Evolutionary conservation across 2,113 vertebrate species (phyloP), one percentile per base, ranked within the genome.

Genomic region (Amia ocellicauda): DNA sequence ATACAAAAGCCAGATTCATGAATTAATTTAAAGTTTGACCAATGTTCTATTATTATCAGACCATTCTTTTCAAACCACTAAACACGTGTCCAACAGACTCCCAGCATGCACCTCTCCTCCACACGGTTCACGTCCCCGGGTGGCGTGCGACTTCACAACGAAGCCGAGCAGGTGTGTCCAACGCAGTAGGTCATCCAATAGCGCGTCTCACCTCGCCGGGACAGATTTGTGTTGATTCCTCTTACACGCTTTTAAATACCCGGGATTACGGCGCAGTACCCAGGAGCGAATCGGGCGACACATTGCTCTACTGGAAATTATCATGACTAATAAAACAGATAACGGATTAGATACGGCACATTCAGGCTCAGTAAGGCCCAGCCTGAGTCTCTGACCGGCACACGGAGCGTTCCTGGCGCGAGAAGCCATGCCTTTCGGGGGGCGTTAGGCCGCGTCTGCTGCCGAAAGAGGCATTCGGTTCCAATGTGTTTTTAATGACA

Each of bases 401-500:
- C 43, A 47, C 8, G 14, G 4, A 47, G 4, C 16, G 13, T 16
- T 47, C 40, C n/a, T 14, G 43, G 4, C 16, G 13, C 16, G 4
- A 8, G 16, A 47, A 16, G 9, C 1, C 13, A 4, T 47, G 13
- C 14, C 43, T 16, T 47, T 1, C 13, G 14, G n/a, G 14, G n/a
- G 43, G 8, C 16, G n/a, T 47, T 4, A 14, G 43, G 13, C 16
- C 14, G 43, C 16, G 43, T n/a, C 43, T 47, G 7, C 9, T 47
- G n/a, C 43, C 9, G 4, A 53, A 23, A 26, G 8, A 53, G 19
- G 24, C 20, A 26, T 53, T 53, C 24, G 8, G 20, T 50, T 50
- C 19, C 16, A 50, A 50, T 53, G 20, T 53, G 51, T 53, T 53
- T 20, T 53, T 53, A 53, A 53, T 53, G 51, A 26, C 23, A 23